Evolutionary conservation across 2,113 vertebrate genomes (phyloP).

Genomic region (Sinosuthora webbiana): DNA sequence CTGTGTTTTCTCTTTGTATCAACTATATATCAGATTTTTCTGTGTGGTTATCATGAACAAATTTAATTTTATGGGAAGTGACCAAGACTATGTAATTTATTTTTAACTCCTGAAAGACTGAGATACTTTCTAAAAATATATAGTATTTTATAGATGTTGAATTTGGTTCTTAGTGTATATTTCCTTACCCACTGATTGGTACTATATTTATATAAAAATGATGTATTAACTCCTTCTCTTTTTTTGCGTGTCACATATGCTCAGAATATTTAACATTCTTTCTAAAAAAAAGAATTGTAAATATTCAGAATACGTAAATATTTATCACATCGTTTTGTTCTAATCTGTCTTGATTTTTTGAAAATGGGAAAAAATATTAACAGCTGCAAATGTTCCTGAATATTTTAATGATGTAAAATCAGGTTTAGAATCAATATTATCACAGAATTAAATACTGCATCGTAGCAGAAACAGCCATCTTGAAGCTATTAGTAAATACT

Average conservation of each 20-base stretch:
- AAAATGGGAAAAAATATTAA: background rate
- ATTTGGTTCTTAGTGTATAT: background rate
- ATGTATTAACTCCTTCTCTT: background rate
- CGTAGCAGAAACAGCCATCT: background rate
- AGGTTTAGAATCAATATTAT: background rate
- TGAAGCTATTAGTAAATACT: background rate
- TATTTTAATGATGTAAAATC: background rate
- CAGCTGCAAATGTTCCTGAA: background rate
- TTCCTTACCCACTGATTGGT: background rate
- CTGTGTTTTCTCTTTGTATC: background rate
- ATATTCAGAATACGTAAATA: background rate
- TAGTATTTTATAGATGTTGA: background rate
- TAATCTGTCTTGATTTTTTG: background rate
- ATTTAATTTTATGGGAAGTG: background rate
- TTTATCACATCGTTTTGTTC: background rate
- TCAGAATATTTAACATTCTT: background rate
- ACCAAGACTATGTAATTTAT: background rate
- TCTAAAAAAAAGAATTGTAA: background rate
- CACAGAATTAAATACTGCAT: background rate
- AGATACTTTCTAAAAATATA: background rate
- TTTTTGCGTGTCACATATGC: background rate
- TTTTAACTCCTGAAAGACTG: background rate
- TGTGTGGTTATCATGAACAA: background rate
- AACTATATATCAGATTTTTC: background rate
- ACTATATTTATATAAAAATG: background rate